phyloP scores from a whole-genome alignment of 1,140 invertebrate genomes.

The Nasonia longicornis region DNA sequence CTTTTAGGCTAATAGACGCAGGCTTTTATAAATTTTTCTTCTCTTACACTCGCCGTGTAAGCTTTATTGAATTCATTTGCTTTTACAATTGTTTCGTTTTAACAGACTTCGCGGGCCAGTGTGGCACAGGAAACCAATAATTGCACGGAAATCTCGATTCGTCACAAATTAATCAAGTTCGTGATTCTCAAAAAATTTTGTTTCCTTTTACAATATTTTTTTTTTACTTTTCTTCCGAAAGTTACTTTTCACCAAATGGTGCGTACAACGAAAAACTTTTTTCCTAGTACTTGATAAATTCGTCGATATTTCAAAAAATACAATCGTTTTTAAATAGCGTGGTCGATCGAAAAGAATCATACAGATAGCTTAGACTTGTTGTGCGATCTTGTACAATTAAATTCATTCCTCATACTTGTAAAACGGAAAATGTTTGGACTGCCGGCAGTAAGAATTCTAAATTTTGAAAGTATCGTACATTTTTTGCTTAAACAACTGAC shows the following conservation, averaged over 20 bases:
- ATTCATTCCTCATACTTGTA: slow-evolving; percentile 34
- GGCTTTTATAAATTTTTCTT: slow-evolving; percentile 37
- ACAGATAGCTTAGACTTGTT: slow-evolving; percentile 24
- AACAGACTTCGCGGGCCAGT: background rate
- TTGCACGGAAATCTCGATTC: slow-evolving; percentile 35
- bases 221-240: slow-evolving; percentile 30
- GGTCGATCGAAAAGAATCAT: slow-evolving; percentile 34
- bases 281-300: slow-evolving; percentile 32
- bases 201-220: slow-evolving; percentile 31
- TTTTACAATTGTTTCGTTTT: slow-evolving; percentile 26
- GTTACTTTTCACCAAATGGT: slow-evolving; percentile 28
- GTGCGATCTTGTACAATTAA: slow-evolving; percentile 41
- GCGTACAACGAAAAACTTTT: slow-evolving; percentile 33
- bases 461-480: slow-evolving; percentile 25
- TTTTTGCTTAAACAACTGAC: slow-evolving; percentile 23
- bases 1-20: slow-evolving; percentile 42
- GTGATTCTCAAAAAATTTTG: slow-evolving; percentile 26
- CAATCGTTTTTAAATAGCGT: slow-evolving; percentile 39
- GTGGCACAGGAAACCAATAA: slow-evolving; percentile 13
- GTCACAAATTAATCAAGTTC: slow-evolving; percentile 42
- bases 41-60: slow-evolving; percentile 35
- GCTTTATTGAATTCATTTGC: slow-evolving; percentile 24
- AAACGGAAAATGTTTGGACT: slow-evolving; percentile 25
- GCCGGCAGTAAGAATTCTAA: slow-evolving; percentile 38
- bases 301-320: slow-evolving; percentile 41